Base-by-base conservation (phyloP, 37 sponge, comb jelly and placozoan species). In the Bolinopsis microptera region DNA sequence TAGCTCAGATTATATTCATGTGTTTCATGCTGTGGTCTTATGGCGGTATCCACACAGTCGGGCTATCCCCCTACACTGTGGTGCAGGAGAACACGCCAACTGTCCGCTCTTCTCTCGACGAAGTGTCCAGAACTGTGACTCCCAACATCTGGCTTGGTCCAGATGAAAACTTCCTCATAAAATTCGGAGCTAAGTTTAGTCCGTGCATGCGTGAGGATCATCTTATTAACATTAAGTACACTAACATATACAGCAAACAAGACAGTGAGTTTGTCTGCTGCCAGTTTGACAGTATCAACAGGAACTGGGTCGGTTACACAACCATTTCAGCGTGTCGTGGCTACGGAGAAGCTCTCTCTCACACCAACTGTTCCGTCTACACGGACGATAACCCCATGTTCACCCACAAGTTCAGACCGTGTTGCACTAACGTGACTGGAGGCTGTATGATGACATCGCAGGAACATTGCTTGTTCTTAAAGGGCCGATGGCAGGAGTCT, bases 141-240 rank as follows among this genome's bases (percentile, higher is more conserved):
- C 82, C 94, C 27, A 98, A 98, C 94, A 76, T 96, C 68, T 98
- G 98, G 98, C 95, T 97, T 38, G 98, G 98, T 0, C 94, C 96
- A 0, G 70, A 93, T 8, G 93, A 94, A n/a, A 68, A 35, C 36
- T 67, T 93, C 69, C 94, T 98, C 26, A 96, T 98, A 40, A 90
- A 76, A n/a, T 41, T 94, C 33, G 97, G 98, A 0, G 97, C 97
- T 2, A 95, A 96, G 93, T 98, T 96, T 76, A 96, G 96, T 24
- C 98, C 98, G 0, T 98, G 98, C 41, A 98, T 98, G 98, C 93
- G 98, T 0, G 93, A 69, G 21, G 98, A 98, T 86, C 94, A 94
- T 93, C 94, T 86, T 68, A 97, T 98, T 30, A 80, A 80, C 37
- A 80, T 80, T 30, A 24, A 30, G 38, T 80, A 32, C 38, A 80